A percentile compares a stretch with the other conserved stretches of the same genome.
Conservation (phyloP, 2,113 vertebrate species). For the Mesitornis unicolor region DNA sequence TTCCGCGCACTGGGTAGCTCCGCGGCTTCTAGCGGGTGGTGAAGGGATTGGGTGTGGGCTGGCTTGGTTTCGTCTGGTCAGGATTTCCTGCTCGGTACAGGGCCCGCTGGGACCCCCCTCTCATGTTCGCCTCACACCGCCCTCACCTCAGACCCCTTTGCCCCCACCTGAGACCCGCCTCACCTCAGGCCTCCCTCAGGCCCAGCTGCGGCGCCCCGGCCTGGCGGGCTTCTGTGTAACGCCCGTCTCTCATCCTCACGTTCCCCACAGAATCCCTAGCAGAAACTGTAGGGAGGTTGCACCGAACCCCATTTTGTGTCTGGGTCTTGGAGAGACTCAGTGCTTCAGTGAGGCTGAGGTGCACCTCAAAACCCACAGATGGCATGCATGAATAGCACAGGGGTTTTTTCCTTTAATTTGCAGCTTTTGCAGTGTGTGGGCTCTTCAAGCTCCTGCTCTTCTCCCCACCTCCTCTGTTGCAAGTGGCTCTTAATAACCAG, state of each 20-base stretch:
- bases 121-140: background rate
- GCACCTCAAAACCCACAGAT: too few relatives aligned
- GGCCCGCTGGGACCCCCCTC: too few relatives aligned
- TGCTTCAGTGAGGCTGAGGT: fast-evolving
- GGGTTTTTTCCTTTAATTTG: fast-evolving
- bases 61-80: too few relatives aligned
- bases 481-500: background rate
- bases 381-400: fast-evolving
- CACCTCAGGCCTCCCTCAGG: background rate
- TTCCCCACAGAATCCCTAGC: fast-evolving
- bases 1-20: too few relatives aligned
- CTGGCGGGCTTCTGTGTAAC: fast-evolving
- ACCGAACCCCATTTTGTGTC: fast-evolving
- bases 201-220: fast-evolving
- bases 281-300: fast-evolving
- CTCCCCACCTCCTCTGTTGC: fast-evolving
- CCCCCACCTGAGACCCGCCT: background rate
- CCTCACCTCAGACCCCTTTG: too few relatives aligned
- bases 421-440: fast-evolving
- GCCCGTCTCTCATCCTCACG: fast-evolving
- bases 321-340: fast-evolving
- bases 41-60: too few relatives aligned
- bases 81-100: too few relatives aligned
- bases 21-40: too few relatives aligned
- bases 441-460: background rate